Evolutionary conservation across 2,888 invertebrate species (phyloP).

Genomic region (Notocelia uddmanniana): DNA sequence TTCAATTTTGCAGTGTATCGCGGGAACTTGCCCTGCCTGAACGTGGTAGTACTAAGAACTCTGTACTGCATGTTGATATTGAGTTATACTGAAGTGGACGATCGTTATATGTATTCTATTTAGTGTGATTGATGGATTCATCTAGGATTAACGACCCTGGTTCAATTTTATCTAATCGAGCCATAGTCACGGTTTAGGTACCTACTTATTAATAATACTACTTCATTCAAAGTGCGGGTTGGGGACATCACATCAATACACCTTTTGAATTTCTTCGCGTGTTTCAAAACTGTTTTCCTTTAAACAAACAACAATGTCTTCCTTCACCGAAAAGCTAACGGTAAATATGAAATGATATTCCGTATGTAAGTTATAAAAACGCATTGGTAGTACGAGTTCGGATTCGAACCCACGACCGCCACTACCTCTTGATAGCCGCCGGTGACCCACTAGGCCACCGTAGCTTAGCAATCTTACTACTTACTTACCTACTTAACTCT

Average conservation of each 20-base stretch:
- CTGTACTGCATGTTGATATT: background rate
- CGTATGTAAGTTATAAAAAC: too few relatives aligned
- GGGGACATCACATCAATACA: too few relatives aligned
- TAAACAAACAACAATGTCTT: too few relatives aligned
- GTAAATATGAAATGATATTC: too few relatives aligned
- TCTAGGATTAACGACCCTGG: background rate
- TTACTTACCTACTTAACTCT: background rate
- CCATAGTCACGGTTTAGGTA: background rate
- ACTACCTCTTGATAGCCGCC: too few relatives aligned
- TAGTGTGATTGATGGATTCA: background rate
- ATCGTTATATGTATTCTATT: background rate
- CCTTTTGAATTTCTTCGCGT: too few relatives aligned
- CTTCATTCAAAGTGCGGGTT: too few relatives aligned
- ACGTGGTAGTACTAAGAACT: conserved; percentile 47
- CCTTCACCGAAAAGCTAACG: too few relatives aligned
- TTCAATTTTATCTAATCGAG: background rate
- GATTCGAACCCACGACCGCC: too few relatives aligned
- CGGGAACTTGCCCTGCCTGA: conserved; percentile 61
- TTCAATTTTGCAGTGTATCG: conserved; percentile 60
- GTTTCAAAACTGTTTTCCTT: too few relatives aligned
- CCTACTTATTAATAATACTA: background rate
- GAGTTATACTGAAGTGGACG: conserved; percentile 11
- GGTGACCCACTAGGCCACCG: too few relatives aligned
- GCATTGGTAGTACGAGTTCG: too few relatives aligned
- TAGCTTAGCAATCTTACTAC: background rate